Conservation (phyloP, 2,113 vertebrate genomes). For the Ceratotherium simum region DNA sequence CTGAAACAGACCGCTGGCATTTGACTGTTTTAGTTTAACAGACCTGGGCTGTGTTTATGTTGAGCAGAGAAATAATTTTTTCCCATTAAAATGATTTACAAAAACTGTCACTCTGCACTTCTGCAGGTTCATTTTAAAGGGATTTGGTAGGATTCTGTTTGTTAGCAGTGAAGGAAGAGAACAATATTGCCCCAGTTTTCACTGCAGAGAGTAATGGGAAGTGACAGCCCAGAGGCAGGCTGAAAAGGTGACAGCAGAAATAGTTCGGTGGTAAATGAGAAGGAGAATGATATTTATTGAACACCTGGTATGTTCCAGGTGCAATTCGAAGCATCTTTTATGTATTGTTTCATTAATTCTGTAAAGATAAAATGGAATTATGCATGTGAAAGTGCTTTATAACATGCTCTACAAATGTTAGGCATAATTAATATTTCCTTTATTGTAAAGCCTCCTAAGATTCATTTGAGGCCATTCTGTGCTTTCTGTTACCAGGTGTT, state of each 20-base stretch:
- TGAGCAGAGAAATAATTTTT: slow-evolving; percentile 71
- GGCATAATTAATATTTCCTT: slow-evolving; percentile 62
- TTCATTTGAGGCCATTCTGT: not conserved
- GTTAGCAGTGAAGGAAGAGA: slow-evolving; percentile 64
- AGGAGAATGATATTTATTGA: slow-evolving; percentile 60
- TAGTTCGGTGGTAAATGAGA: slow-evolving; percentile 15
- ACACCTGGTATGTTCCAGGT: slow-evolving; percentile 56
- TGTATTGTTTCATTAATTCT: slow-evolving; percentile 51
- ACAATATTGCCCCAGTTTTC: slow-evolving; percentile 74
- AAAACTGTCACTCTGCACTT: slow-evolving; percentile 77
- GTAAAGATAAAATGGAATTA: slow-evolving; percentile 61
- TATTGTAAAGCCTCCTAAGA: slow-evolving; percentile 19
- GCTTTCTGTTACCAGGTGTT: slow-evolving; percentile 37
- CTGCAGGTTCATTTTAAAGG: slow-evolving; percentile 73
- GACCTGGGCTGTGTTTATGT: slow-evolving; percentile 57
- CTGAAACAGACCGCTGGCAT: not conserved
- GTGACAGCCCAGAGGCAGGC: slow-evolving; percentile 66
- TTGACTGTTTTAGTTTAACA: slow-evolving; percentile 40
- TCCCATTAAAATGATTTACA: slow-evolving; percentile 80
- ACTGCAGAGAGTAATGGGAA: slow-evolving; percentile 40
- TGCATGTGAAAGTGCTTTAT: not conserved
- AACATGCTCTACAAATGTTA: not conserved
- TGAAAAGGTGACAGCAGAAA: slow-evolving; percentile 54
- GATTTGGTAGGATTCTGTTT: slow-evolving; percentile 74
- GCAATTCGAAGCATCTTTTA: slow-evolving; percentile 42